Base-by-base conservation (phyloP, 92 coral and sea anemone species). In the Chrysogorgia sp. region DNA sequence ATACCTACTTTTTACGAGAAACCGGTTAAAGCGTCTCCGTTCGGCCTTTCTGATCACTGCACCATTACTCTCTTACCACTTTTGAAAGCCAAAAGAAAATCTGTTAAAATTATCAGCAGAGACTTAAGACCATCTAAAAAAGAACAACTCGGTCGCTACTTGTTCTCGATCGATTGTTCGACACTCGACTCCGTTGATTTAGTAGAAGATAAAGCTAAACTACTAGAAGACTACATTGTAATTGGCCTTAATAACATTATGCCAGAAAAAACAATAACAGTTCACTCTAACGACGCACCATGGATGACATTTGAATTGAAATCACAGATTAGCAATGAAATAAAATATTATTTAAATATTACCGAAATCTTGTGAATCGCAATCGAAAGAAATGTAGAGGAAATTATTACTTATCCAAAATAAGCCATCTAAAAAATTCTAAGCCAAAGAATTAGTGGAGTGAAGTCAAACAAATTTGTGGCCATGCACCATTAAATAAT, bases 371-470 rank as follows among this genome's bases (percentile, higher is more conserved):
- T 59, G 34, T 25, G 15, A 64, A 59, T 59, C 65, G 65, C 5
- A 59, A 10, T 28, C 76, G 58, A 30, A 68, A 68, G 58, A 68
- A 43, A 34, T 68, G 58, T 35, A 23, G 74, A 29, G 53, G 52
- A 29, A 47, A 67, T 67, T 67, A 67, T 47, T 35, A 67, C 22
- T 7, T 56, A 41, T 29, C 29, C 49, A 40, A 68, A 68, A 34
- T 68, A 43, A 68, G 59, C 58, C 75, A 68, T 21, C 41, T 68
- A 49, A 40, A 68, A 68, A 43, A 68, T 24, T 35, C 76, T 10
- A 68, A 68, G 29, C 76, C 76, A 68, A 68, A 68, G 15, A 45
- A 41, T 68, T 68, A 57, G 76, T 22, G 76, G 76, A 68, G 57
- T 34, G 76, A 68, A 68, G 76, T 68, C 30, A 68, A 66, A 65